Conservation (phyloP, 2,888 invertebrate species). For the Monopis laevigella region DNA sequence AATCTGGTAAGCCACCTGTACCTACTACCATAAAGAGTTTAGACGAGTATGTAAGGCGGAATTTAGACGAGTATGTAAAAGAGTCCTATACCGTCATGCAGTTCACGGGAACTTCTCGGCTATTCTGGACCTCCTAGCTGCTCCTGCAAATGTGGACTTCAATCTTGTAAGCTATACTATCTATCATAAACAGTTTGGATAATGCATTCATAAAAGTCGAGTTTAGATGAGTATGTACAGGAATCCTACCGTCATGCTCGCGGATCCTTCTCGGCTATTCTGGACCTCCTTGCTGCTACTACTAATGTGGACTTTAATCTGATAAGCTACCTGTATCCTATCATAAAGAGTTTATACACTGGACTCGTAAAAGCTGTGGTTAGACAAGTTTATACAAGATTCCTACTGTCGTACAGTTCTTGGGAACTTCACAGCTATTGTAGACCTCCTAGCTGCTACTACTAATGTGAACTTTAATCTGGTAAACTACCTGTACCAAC, state of each 20-base stretch:
- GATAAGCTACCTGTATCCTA: slow-evolving; percentile 57
- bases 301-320: slow-evolving; percentile 73
- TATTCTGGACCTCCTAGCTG: slow-evolving; percentile 84
- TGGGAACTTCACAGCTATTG: slow-evolving; percentile 83
- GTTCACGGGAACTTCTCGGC: slow-evolving; percentile 85
- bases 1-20: slow-evolving; percentile 67
- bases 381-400: too few species aligned
- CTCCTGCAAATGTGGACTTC: slow-evolving; percentile 74
- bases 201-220: too few species aligned
- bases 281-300: slow-evolving; percentile 83
- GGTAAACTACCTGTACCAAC: slow-evolving; percentile 57
- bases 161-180: slow-evolving; percentile 67
- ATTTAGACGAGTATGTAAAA: slow-evolving; percentile 74
- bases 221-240: too few species aligned
- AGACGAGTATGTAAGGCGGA: too few species aligned
- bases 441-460: slow-evolving; percentile 83
- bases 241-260: slow-evolving; percentile 82
- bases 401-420: too few species aligned
- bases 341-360: too few species aligned
- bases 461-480: slow-evolving; percentile 73
- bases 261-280: slow-evolving; percentile 84
- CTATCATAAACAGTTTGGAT: too few species aligned
- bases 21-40: too few species aligned
- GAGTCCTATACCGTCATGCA: slow-evolving; percentile 80
- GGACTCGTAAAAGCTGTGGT: too few species aligned